A percentile compares a stretch with the other conserved stretches of the same genome.
phyloP scores from a whole-genome alignment of 2,113 vertebrate genomes.

The Bolborhynchus lineola region DNA sequence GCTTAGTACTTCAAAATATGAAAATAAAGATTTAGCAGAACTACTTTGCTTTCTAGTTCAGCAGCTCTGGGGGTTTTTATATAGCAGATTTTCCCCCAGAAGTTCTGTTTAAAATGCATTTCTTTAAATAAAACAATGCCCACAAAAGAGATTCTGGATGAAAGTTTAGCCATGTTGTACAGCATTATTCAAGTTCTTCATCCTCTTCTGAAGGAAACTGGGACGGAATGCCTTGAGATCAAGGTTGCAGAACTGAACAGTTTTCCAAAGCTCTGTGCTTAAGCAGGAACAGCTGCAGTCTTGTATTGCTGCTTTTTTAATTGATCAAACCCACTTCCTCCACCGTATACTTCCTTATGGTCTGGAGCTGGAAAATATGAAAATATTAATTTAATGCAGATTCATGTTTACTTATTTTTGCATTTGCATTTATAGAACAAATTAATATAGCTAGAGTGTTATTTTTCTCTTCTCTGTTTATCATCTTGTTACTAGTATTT shows the following conservation, averaged over 20 bases:
- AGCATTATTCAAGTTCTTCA: neutral
- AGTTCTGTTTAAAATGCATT: neutral
- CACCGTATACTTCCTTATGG: neutral
- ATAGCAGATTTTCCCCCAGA: rapidly evolving
- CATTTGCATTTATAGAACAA: neutral
- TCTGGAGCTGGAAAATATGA: slow-evolving; percentile 17
- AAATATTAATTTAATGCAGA: neutral
- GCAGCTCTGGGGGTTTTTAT: neutral
- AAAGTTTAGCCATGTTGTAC: neutral
- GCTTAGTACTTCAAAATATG: neutral
- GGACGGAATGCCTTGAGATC: neutral
- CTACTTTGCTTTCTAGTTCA: neutral
- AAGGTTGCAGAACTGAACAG: neutral
- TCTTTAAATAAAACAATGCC: neutral
- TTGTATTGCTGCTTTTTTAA: slow-evolving; percentile 13
- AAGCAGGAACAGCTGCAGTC: slow-evolving; percentile 48
- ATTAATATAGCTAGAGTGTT: neutral
- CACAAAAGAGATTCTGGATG: neutral
- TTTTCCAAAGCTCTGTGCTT: slow-evolving; percentile 15
- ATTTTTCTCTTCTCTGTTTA: neutral
- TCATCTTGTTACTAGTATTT: neutral
- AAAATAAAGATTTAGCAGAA: neutral
- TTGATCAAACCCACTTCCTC: slow-evolving; percentile 42
- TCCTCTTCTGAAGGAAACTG: neutral
- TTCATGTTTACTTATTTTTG: neutral